Conservation (phyloP, 2,888 invertebrate species). For the Eupithecia subfuscata region DNA sequence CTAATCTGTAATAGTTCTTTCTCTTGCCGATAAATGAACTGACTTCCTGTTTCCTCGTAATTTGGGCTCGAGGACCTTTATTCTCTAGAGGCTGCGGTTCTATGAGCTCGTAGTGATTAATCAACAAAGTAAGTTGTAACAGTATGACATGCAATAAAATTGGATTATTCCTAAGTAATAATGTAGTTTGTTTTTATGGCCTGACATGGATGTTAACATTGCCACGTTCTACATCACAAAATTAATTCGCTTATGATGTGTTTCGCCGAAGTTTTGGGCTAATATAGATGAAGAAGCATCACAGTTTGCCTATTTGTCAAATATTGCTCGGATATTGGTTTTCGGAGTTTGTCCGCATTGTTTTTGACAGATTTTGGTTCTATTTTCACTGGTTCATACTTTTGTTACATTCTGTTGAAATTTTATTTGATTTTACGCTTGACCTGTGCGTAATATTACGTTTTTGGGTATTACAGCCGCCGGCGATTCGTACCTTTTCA, state of each 20-base stretch:
- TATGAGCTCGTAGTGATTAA: constrained; percentile 4
- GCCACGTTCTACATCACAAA: constrained; percentile 8
- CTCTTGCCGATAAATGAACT: not conserved
- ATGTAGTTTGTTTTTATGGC: not conserved
- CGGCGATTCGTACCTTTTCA: not conserved
- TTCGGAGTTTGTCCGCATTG: not conserved
- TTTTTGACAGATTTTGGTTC: not conserved
- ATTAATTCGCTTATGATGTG: constrained; percentile 28
- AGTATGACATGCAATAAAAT: constrained; percentile 9
- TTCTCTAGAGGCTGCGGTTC: constrained; percentile 1
- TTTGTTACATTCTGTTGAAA: not conserved
- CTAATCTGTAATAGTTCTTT: not conserved
- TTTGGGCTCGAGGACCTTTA: not conserved
- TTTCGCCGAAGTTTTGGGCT: constrained; percentile 8
- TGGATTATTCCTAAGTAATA: constrained; percentile 11
- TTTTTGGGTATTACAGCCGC: not conserved
- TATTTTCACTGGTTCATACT: not conserved
- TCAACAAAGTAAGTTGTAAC: constrained; percentile 8
- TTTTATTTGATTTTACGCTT: not conserved
- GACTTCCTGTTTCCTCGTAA: not conserved
- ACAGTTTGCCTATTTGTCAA: not conserved
- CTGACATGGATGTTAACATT: not conserved
- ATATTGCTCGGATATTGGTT: not conserved
- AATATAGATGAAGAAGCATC: not conserved
- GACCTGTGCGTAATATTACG: not conserved